Evolutionary conservation across 2,888 invertebrate species (phyloP).

Genomic region (Gandaritis pyraliata): DNA sequence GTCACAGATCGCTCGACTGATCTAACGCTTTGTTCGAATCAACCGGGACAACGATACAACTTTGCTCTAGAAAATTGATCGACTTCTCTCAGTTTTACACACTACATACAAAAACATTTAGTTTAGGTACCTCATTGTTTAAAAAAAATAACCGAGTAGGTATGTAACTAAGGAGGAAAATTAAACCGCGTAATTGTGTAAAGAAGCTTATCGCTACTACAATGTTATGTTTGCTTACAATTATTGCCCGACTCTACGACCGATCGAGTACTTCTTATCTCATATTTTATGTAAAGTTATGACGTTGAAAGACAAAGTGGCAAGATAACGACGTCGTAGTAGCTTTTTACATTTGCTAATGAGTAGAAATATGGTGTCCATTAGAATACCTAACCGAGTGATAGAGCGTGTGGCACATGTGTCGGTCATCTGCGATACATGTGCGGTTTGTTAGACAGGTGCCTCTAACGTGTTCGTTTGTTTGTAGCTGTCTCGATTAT

Average conservation of each 20-base stretch:
- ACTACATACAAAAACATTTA: not conserved
- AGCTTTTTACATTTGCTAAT: constrained; percentile 47
- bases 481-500: constrained; percentile 34
- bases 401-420: constrained; percentile 49
- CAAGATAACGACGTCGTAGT: constrained; percentile 48
- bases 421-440: constrained; percentile 62
- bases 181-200: not conserved
- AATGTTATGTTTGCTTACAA: constrained; percentile 19
- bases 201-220: constrained; percentile 15
- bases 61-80: constrained; percentile 1
- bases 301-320: constrained; percentile 38
- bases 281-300: constrained; percentile 37
- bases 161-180: constrained; percentile 12
- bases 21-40: constrained; percentile 9
- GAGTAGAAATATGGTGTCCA: constrained; percentile 47
- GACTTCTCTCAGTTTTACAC: not conserved
- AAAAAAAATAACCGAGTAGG: not conserved
- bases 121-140: not conserved
- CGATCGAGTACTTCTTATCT: constrained; percentile 28
- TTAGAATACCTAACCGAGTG: constrained; percentile 49
- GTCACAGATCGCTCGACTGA: constrained; percentile 48
- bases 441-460: constrained; percentile 75
- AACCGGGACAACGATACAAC: not conserved
- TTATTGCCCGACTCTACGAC: constrained; percentile 15
- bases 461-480: constrained; percentile 61